Evolutionary conservation across 2,113 vertebrate genomes (phyloP).

Genomic region (Seriola quinqueradiata): DNA sequence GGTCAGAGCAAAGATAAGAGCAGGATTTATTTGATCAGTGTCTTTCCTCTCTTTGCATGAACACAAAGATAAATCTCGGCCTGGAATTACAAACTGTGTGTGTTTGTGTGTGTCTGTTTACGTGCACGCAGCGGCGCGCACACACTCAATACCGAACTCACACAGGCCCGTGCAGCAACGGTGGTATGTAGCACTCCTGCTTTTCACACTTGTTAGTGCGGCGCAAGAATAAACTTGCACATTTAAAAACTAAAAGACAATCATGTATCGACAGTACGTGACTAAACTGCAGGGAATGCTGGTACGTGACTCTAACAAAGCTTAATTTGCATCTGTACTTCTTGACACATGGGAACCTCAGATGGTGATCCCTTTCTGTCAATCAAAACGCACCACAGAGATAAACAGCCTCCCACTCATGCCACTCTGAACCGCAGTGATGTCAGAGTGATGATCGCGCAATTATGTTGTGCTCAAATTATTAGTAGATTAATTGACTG

Average conservation of each 20-base stretch:
- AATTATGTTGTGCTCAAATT: not conserved
- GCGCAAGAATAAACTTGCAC: conserved; percentile 68
- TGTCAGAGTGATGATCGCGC: not conserved
- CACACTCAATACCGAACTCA: not conserved
- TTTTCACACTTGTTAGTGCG: conserved; percentile 13
- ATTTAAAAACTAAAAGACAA: conserved; percentile 51
- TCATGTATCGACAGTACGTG: conserved; percentile 26
- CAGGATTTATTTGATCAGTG: conserved; percentile 53
- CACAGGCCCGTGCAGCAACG: conserved; percentile 3
- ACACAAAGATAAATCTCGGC: conserved; percentile 42
- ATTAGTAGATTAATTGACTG: not conserved
- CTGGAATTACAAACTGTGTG: conserved; percentile 1
- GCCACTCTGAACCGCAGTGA: not conserved
- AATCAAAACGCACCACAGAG: conserved; percentile 44
- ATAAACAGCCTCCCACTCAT: conserved; percentile 26
- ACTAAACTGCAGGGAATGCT: conserved; percentile 45
- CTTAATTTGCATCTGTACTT: conserved; percentile 18
- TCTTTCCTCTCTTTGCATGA: conserved; percentile 49
- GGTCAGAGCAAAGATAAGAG: conserved; percentile 51
- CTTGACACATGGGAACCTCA: conserved; percentile 62
- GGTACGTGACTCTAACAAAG: conserved; percentile 50
- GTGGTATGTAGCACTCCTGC: conserved; percentile 39
- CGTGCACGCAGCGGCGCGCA: not conserved
- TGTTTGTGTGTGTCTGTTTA: not conserved
- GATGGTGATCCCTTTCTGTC: conserved; percentile 42